Evolutionary conservation across 2,113 vertebrate genomes (phyloP).

Genomic region (Chamaea fasciata): DNA sequence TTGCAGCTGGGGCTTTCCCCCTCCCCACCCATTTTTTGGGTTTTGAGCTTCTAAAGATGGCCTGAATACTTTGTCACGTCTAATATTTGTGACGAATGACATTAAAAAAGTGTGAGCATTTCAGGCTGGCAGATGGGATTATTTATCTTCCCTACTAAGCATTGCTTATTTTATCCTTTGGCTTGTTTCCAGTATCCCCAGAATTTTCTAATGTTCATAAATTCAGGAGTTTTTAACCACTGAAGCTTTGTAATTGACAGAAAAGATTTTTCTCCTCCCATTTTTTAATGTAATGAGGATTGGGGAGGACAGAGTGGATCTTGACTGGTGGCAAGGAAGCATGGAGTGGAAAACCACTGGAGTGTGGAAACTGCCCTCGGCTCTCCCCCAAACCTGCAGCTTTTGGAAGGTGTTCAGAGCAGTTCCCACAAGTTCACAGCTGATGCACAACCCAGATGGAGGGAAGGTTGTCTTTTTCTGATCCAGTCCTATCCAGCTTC

Average conservation of each 20-base stretch:
- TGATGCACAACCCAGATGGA: background rate
- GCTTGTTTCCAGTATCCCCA: background rate
- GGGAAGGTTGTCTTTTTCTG: background rate
- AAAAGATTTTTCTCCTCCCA: background rate
- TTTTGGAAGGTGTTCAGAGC: background rate
- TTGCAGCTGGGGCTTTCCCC: background rate
- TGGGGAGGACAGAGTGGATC: background rate
- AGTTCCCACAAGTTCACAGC: background rate
- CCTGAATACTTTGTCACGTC: background rate
- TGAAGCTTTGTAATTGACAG: background rate
- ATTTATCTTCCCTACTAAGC: background rate
- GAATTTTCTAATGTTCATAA: background rate
- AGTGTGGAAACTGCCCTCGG: rapidly evolving
- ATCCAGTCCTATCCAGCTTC: background rate
- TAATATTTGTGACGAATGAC: background rate
- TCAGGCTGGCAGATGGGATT: background rate
- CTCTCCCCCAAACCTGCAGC: background rate
- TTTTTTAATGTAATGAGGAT: background rate
- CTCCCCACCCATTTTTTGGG: background rate
- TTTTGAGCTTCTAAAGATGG: background rate
- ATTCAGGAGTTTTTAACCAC: background rate
- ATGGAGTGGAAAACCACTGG: background rate
- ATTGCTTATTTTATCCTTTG: background rate
- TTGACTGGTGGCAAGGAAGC: background rate
- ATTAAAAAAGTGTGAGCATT: background rate